Evolutionary conservation across 2,888 invertebrate genomes (phyloP), one percentile per base, ranked within the genome.

Genomic region (Gisinianus flammeolus): DNA sequence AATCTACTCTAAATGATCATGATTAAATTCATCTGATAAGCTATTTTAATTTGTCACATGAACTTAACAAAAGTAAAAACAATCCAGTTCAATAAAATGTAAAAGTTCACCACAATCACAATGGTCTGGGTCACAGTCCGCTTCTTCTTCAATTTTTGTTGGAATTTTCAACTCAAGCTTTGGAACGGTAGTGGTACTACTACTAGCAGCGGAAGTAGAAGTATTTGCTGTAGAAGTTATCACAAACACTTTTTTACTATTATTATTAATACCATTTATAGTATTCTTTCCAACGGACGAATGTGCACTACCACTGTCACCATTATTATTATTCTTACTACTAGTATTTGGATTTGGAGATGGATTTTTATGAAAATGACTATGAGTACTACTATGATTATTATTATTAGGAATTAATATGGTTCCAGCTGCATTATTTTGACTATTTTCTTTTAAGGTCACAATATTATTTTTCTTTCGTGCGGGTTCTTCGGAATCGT

Each of bases 21-120:
- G n/a, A n/a, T n/a, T n/a, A n/a, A n/a, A n/a, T n/a, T n/a, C n/a
- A n/a, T n/a, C n/a, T n/a, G n/a, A n/a, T n/a, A n/a, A n/a, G n/a
- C n/a, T n/a, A n/a, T n/a, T n/a, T n/a, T n/a, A n/a, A n/a, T n/a
- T n/a, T n/a, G n/a, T n/a, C n/a, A n/a, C n/a, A n/a, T n/a, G n/a
- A n/a, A n/a, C n/a, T n/a, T n/a, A n/a, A n/a, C n/a, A n/a, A n/a
- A n/a, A n/a, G n/a, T n/a, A n/a, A n/a, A n/a, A n/a, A n/a, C n/a
- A n/a, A n/a, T n/a, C n/a, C n/a, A n/a, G n/a, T n/a, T n/a, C n/a
- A n/a, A n/a, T n/a, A n/a, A n/a, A n/a, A n/a, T n/a, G n/a, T n/a
- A n/a, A n/a, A n/a, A n/a, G n/a, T n/a, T n/a, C n/a, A 44, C 73
- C 73, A 64, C 73, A 74, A 44, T 64, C 44, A 44, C 73, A 74